Evolutionary conservation across 1,140 invertebrate species (phyloP), one percentile per base, ranked within the genome.

Genomic region (Orchesella cincta): DNA sequence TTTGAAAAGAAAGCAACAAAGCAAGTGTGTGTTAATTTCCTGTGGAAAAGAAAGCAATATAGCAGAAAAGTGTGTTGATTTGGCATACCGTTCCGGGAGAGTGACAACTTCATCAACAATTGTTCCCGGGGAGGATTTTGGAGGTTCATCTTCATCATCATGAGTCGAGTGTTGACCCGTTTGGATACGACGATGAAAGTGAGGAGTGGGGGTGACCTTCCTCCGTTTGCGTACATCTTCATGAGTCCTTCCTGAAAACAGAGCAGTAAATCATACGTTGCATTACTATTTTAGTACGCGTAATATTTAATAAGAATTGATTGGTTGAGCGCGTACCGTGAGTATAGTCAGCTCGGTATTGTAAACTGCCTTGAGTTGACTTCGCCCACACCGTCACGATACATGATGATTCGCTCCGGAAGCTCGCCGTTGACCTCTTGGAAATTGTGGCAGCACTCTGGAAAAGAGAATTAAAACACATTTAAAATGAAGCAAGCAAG

Each of bases 111-210:
- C 85, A 83, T 90, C 90, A 0, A 90, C 85, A 31, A 90, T 85
- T 1, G 88, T 88, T 23, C 90, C 90, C 36, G 89, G 87, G n/a
- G 84, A 83, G 1, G 89, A 89, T 83, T 90, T 90, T 1, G 81
- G 82, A 20, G n/a, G 23, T 23, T 23, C 5, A 20, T 3, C 5
- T 33, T 64, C 16, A 5, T 18, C 23, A 18, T 31, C 57, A 88
- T 84, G 46, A 89, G 83, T 28, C 88, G 83, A 1, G 88, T 86
- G 81, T 89, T 89, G 29, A 90, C 88, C 72, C 87, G 84, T 80
- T 90, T 90, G 72, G 87, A 88, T 1, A 90, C 88, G 46, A 90
- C 83, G 34, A 89, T 84, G 34, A 88, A 87, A 0, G 85, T 83
- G 34, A 88, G 83, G 72, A 85, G 88, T 0, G 94, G 93, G 12